phyloP scores from a whole-genome alignment of 2,797 vertebrate species.

The Siniperca scherzeri region DNA sequence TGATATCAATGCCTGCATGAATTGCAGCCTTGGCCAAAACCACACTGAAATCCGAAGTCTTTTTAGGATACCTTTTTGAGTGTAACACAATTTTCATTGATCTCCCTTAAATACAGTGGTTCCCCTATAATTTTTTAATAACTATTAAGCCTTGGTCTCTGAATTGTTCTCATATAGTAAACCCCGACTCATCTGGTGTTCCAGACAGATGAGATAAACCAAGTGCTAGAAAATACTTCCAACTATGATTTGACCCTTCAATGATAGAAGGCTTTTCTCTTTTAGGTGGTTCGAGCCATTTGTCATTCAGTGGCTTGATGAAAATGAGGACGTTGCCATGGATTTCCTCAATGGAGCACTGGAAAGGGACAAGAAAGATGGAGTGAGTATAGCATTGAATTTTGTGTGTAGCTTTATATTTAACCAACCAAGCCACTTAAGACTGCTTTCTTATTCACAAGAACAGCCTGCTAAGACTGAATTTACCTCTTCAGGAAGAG shows the following conservation, averaged over 20 bases:
- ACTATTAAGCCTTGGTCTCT: background rate
- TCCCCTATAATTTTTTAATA: slow-evolving; percentile 6
- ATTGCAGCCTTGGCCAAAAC: slow-evolving; percentile 24
- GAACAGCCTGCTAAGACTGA: background rate
- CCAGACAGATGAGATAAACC: background rate
- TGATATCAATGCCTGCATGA: slow-evolving; percentile 43
- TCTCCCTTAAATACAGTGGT: slow-evolving; percentile 22
- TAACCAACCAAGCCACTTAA: slow-evolving; percentile 26
- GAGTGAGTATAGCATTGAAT: slow-evolving; percentile 86
- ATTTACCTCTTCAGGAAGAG: slow-evolving; percentile 35
- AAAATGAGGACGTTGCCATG: slow-evolving; percentile 98
- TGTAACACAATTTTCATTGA: slow-evolving; percentile 29
- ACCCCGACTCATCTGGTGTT: background rate
- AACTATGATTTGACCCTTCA: slow-evolving; percentile 8
- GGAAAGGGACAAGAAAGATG: slow-evolving; percentile 98
- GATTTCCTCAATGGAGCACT: slow-evolving; percentile 97
- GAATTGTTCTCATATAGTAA: background rate
- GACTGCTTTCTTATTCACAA: slow-evolving; percentile 28
- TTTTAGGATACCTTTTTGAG: slow-evolving; percentile 27
- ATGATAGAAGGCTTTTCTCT: slow-evolving; percentile 27
- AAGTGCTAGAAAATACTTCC: background rate
- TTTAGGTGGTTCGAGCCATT: slow-evolving; percentile 98
- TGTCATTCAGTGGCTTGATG: slow-evolving; percentile 98
- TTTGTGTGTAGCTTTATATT: slow-evolving; percentile 40
- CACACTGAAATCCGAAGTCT: background rate